Percentiles rank a stretch among this genome's conserved stretches.
These are phyloP conservation scores for Lepidurus arcticus DNA, from an alignment of 1,140 invertebrate genomes.

Conservation along the genomic window DNA sequence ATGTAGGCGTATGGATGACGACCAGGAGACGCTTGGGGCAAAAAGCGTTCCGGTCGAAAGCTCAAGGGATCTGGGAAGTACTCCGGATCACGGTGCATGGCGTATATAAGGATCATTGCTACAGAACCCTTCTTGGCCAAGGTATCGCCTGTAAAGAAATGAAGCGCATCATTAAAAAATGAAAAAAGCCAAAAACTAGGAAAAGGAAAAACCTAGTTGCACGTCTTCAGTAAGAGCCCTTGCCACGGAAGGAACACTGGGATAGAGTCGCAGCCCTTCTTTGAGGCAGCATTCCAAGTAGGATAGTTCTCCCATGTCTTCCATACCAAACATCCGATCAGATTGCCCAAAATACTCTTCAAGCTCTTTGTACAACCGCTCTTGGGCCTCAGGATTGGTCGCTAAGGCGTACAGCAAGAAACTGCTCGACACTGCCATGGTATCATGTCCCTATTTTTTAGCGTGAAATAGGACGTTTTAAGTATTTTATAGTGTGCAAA, in stretches of 20 bases:
- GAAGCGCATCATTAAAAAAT: not conserved
- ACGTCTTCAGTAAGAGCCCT: slow-evolving; percentile 46
- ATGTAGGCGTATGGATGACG: slow-evolving; percentile 60
- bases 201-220: slow-evolving; percentile 41
- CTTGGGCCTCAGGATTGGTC: slow-evolving; percentile 46
- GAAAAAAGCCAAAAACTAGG: not conserved
- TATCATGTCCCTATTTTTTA: slow-evolving; percentile 51
- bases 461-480: not conserved
- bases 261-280: slow-evolving; percentile 55
- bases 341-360: slow-evolving; percentile 29
- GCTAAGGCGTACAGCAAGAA: slow-evolving; percentile 46
- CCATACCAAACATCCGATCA: slow-evolving; percentile 12
- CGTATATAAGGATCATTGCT: slow-evolving; percentile 48
- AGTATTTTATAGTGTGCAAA: not conserved
- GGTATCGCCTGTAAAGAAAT: slow-evolving; percentile 29
- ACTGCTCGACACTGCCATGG: slow-evolving; percentile 46
- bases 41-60: slow-evolving; percentile 71
- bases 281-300: slow-evolving; percentile 61
- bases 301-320: slow-evolving; percentile 44
- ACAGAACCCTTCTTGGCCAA: slow-evolving; percentile 25
- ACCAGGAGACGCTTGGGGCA: slow-evolving; percentile 48
- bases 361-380: slow-evolving; percentile 42
- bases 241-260: slow-evolving; percentile 55
- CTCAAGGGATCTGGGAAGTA: slow-evolving; percentile 64
- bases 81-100: slow-evolving; percentile 60